Evolutionary conservation across 1,140 invertebrate species (phyloP), one percentile per base, ranked within the genome.

Genomic region (Eulimnadia texana): DNA sequence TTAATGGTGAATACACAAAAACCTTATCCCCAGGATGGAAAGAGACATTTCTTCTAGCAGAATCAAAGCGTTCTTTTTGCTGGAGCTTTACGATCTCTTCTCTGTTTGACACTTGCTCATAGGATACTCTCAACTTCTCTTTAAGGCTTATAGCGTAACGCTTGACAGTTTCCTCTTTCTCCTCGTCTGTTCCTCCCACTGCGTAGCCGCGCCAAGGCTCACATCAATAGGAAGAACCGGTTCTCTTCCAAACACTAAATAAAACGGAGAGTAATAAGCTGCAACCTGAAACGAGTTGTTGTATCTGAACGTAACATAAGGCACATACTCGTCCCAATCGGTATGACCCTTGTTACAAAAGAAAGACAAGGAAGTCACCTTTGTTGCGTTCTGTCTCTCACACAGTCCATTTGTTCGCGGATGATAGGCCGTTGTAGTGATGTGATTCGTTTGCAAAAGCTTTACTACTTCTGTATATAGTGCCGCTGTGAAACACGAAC

Each of bases 301-400:
- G 50, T 71, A 71, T 0, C 70, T 68, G 64, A 71, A 70, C 10
- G 68, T 33, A 23, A 70, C 42, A 10, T 64, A 64, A 22, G 61
- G 63, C 10, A 72, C 28, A 51, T 66, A 68, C 24, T 54, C 52
- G 62, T 73, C 68, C 72, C 70, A 72, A 47, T 72, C 64, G 20
- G 51, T 58, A 61, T 67, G 66, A 3, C 63, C 62, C 59, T 63
- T 50, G 20, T 66, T 63, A 2, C 57, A 47, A 62, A 67, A 70
- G 50, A 69, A 63, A 47, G 66, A 65, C n/a, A 72, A 28, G 64
- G 69, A 70, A 11, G 59, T 28, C 22, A 64, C 64, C 0, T 71
- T 20, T 0, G 59, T 64, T 20, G 61, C 49, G 51, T 70, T 67
- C 29, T 67, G 66, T 24, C 56, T 51, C 55, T 70, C 69, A 0